Conservation (phyloP, 2,888 invertebrate genomes). For the Eugnorisma glareosa region DNA sequence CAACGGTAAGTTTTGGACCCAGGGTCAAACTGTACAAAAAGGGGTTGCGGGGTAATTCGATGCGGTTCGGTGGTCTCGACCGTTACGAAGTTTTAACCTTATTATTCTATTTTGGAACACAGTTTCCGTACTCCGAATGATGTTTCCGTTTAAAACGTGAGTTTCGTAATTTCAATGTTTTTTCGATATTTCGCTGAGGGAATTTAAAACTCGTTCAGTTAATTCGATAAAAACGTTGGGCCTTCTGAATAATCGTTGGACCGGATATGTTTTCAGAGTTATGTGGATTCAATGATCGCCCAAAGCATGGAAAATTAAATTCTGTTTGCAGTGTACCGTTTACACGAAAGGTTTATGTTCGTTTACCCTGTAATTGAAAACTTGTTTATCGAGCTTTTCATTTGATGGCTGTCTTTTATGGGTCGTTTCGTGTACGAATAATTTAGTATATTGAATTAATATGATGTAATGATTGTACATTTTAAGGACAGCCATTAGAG, state of each 20-base stretch:
- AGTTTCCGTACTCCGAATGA: conserved; percentile 39
- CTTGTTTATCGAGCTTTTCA: conserved; percentile 51
- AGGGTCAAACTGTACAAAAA: conserved; percentile 75
- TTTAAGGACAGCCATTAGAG: conserved; percentile 22
- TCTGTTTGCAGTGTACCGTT: conserved; percentile 54
- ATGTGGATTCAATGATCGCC: conserved; percentile 48
- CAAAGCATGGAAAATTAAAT: conserved; percentile 59
- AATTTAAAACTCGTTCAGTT: conserved; percentile 51
- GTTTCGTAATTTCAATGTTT: conserved; percentile 50
- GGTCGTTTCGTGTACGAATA: conserved; percentile 32
- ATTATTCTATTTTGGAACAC: conserved; percentile 53
- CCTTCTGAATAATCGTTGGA: conserved; percentile 44
- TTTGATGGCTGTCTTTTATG: conserved; percentile 51
- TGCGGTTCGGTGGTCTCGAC: conserved; percentile 77
- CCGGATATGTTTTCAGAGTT: conserved; percentile 57
- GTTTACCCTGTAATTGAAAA: conserved; percentile 50
- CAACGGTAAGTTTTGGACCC: conserved; percentile 83
- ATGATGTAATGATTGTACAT: conserved; percentile 29
- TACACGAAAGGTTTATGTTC: conserved; percentile 48
- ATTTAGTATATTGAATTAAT: conserved; percentile 38
- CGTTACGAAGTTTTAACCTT: conserved; percentile 70
- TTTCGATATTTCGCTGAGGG: conserved; percentile 36
- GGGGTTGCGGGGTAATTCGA: conserved; percentile 73
- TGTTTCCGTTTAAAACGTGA: conserved; percentile 43
- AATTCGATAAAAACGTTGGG: conserved; percentile 52